Evolutionary conservation across 2,888 invertebrate genomes (phyloP), one percentile per base, ranked within the genome.

Genomic region (Eupithecia inturbata): DNA sequence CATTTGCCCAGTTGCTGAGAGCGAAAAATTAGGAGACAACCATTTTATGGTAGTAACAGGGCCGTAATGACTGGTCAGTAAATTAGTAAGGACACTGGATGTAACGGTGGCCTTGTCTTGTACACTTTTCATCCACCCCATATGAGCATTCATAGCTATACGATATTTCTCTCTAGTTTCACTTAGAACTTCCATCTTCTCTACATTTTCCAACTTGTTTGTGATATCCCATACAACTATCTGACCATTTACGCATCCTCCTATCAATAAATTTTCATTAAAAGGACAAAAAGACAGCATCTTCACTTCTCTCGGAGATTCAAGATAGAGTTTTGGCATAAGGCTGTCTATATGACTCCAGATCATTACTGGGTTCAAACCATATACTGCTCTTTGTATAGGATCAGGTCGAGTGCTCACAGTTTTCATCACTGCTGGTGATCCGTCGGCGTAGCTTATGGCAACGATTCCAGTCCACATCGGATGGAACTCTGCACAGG

Each of bases 271-370:
- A 84, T 96, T 96, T 76, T 96, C 96, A 83, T 97, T 93, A 76
- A 95, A 95, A 0, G 97, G 96, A 83, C 97, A 97, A 87, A 96
- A 96, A 0, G 96, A 95, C 14, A 97, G 87, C 0, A 93, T 88
- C 45, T 95, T 95, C 0, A 97, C 95, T 89, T 97, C 96, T 60
- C 96, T 93, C 0, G 96, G 95, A 5, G 96, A 92, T 85, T 97
- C 95, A 70, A 97, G 94, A 80, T 96, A 95, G 62, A 97, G 88
- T 89, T 96, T 97, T 28, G 97, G 97, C 36, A 95, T 91, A 3
- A 97, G 89, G 71, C 95, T 96, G 80, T 97, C 97, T 39, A 95
- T 93, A 77, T 97, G 96, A 79, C 97, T 96, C 97, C 97, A 97
- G 79, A 97, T 94, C 76, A 97, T 91, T 1, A 97, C 96, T 0